These are phyloP conservation scores for Columba guinea DNA, from an alignment of 2,797 vertebrate species.

Conservation along the genomic window DNA sequence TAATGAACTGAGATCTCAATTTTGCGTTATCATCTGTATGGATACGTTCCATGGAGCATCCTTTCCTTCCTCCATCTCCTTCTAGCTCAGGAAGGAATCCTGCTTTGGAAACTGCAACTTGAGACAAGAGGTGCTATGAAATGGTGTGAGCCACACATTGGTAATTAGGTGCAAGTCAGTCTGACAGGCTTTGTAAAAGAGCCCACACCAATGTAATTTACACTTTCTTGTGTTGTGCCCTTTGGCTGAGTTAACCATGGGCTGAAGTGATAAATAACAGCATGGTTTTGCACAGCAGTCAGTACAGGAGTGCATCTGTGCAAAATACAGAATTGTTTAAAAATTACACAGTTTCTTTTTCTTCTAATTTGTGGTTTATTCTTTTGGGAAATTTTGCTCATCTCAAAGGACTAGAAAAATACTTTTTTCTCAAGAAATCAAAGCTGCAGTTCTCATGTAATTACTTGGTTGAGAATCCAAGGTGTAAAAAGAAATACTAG, in stretches of 20 bases:
- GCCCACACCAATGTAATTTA: not conserved
- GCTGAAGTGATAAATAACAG: constrained; percentile 7
- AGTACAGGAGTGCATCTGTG: not conserved
- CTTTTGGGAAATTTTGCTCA: not conserved
- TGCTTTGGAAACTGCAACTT: not conserved
- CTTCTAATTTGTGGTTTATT: not conserved
- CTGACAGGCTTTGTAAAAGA: constrained; percentile 4
- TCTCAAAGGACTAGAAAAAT: not conserved
- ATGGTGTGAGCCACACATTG: not conserved
- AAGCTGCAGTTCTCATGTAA: not conserved
- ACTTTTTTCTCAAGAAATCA: not conserved
- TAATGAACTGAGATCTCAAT: not conserved
- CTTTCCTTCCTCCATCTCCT: not conserved
- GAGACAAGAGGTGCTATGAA: not conserved
- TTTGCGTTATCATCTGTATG: not conserved
- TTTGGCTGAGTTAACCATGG: not conserved
- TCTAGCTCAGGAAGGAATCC: not conserved
- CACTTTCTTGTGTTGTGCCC: not conserved
- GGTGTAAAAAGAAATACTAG: not conserved
- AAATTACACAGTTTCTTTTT: not conserved
- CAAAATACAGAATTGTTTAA: not conserved
- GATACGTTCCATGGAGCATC: not conserved
- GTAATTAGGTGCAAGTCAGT: constrained; percentile 12
- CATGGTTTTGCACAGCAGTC: not conserved
- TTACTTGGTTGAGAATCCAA: not conserved